Base-by-base conservation (phyloP, 2,797 vertebrate genomes). In the Pseudopleuronectes americanus region DNA sequence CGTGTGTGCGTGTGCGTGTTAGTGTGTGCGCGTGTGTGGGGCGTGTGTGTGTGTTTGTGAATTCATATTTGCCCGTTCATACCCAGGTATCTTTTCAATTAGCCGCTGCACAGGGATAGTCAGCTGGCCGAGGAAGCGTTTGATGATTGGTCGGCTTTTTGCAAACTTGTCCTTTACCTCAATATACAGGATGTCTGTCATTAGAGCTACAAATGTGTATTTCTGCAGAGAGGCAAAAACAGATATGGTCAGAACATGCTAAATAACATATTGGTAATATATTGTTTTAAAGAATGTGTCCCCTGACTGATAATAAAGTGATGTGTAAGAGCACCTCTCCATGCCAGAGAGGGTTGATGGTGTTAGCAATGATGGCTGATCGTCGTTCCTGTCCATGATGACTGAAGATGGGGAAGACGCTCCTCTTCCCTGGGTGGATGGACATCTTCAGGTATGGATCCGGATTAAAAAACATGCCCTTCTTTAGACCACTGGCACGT, bases 381-480 rank as follows among this genome's bases (percentile, higher is more conserved):
- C 98, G 93, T 57, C 96, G 94, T 79, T 99, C 97, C 87, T 99
- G 98, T 51, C 98, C 97, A 0, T 99, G 97, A 80, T 99, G 97
- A 74, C 97, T 97, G 88, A 97, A 98, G 0, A 96, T 96, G 16
- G 97, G 98, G 84, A 98, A 97, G 28, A 96, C 95, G 74, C 95
- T 99, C 77, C 97, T 97, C 91, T 99, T 99, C 49, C 98, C 97
- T 1, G 97, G 97, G 87, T 97, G 97, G 91, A 99, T 99, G 81
- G 97, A 98, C 96, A 99, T 99, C 93, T 99, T 99, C 64, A 99
- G 93, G 79, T 99, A 99, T 13, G 98, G 98, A 90, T 99, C 98
- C n/a, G 97, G 98, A 76, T 99, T 99, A 92, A 99, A 99, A 92
- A 99, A 99, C 98, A 99, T 99, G 56, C 98, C 98, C 88, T 99